Evolutionary conservation across 2,888 invertebrate species (phyloP).

Genomic region (Eupithecia centaureata): DNA sequence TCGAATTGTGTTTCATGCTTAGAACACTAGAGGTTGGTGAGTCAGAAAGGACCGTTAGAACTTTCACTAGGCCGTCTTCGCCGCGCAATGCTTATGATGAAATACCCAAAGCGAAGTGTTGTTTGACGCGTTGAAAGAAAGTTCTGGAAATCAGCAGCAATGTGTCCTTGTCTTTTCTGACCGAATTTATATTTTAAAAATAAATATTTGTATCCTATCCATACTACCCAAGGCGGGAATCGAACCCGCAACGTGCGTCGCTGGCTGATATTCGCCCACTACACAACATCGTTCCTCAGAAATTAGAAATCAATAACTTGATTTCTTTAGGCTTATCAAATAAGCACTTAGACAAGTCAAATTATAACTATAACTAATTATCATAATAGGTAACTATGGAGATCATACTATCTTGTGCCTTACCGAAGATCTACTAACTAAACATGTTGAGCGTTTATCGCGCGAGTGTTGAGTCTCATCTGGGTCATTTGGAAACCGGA

Average conservation of each 20-base stretch:
- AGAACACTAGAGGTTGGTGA: constrained; percentile 23
- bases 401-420: no score
- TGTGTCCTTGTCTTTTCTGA: constrained; percentile 17
- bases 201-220: no score
- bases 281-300: no score
- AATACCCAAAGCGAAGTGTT: constrained; percentile 26
- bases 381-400: no score
- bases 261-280: no score
- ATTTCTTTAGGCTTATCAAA: no score
- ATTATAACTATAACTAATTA: no score
- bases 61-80: constrained; percentile 47
- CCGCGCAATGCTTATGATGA: constrained; percentile 31
- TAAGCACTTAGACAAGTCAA: no score
- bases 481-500: constrained; percentile 59
- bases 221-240: no score
- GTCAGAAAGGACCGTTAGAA: constrained; percentile 49
- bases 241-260: no score
- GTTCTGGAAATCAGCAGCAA: constrained; percentile 9
- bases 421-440: constrained; percentile 22
- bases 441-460: constrained; percentile 41
- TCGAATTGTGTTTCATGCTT: constrained; percentile 13
- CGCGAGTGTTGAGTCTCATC: constrained; percentile 47
- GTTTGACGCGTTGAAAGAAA: neutral
- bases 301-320: no score
- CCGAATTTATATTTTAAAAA: no score